Evolutionary conservation across 2,888 invertebrate species (phyloP), one percentile per base, ranked within the genome.

Genomic region (Xestia sexstrigata): DNA sequence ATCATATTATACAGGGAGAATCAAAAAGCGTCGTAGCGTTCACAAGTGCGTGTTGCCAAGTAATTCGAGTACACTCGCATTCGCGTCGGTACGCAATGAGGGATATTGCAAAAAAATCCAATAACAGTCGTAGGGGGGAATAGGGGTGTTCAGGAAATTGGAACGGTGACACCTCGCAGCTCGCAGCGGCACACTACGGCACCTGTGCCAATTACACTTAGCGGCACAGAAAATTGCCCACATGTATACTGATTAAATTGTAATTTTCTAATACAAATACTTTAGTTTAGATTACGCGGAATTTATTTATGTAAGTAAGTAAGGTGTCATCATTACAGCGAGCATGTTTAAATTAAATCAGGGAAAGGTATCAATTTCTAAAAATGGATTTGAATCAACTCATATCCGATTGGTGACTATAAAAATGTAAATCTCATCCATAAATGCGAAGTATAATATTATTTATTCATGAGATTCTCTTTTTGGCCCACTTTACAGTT

Each of bases 91-190:
- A 91, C 90, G 93, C 92, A 92, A 92, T 92, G 93, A 93, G 92
- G 93, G 93, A 95, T 94, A 95, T 95, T 93, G 93, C 92, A 92
- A 94, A 91, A 93, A 95, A 95, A 94, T 92, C 94, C 92, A 95
- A 95, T 94, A 95, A 95, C 90, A 88, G 83, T 85, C 82, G 87
- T 83, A 70, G 87, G 81, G 88, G 87, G 75, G 81, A 71, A 83
- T 76, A 84, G 90, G 74, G 91, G 89, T 87, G 91, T 86, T 85
- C 90, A 91, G 94, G 94, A 95, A 95, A 95, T 95, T 94, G 94
- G 93, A 93, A 93, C 90, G 93, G 92, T 93, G 94, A 93, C 94
- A 94, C 93, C 91, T 91, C 90, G 87, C 62, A 35, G 87, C 84
- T 91, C 90, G 87, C 62, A 62, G 86, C 84, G 91, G 88, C 89